Evolutionary conservation across 2,888 invertebrate genomes (phyloP), one percentile per base, ranked within the genome.

Genomic region (Thyatira batis): DNA sequence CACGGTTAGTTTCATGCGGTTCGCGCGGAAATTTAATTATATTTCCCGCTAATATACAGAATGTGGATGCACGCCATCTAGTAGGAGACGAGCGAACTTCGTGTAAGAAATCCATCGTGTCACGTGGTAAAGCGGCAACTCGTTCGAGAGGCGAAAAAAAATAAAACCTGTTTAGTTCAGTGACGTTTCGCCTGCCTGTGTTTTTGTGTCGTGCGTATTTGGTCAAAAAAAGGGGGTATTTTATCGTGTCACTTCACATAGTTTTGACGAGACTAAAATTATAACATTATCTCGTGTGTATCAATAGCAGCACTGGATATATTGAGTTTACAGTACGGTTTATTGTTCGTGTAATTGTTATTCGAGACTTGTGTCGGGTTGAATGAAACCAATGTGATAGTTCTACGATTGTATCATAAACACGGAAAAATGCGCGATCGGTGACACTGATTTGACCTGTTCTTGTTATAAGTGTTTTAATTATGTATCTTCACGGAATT

Each of bases 111-210:
- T 80, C 81, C 69, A 87, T 86, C 39, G 20, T 25, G 57, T 75
- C 85, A 85, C 85, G 84, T 83, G 83, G 83, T 79, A 65, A 57
- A 61, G 57, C 17, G 17, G 13, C 57, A 57, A 61, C 63, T 67
- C 61, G 58, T 58, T 70, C 68, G 67, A 76, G 66, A 73, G 13
- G 48, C 45, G n/a, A 74, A 79, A 85, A 82, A 85, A 83, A 82
- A 76, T 72, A 75, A 81, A 89, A 89, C 89, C 88, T 83, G 87
- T 87, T 86, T 85, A 79, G 80, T 82, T 61, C 71, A 76, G 74
- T 91, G 90, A 89, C 89, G 89, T 87, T 77, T 79, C 53, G 52
- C 43, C 66, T 67, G 64, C 67, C 39, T 63, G 73, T 89, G 87
- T 87, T 88, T 89, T 85, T 88, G 79, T 85, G 84, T 75, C 78